Percentiles rank a stretch among this genome's conserved stretches.
Conservation (phyloP, 1,140 invertebrate genomes). For the Drosophila sturtevanti region DNA sequence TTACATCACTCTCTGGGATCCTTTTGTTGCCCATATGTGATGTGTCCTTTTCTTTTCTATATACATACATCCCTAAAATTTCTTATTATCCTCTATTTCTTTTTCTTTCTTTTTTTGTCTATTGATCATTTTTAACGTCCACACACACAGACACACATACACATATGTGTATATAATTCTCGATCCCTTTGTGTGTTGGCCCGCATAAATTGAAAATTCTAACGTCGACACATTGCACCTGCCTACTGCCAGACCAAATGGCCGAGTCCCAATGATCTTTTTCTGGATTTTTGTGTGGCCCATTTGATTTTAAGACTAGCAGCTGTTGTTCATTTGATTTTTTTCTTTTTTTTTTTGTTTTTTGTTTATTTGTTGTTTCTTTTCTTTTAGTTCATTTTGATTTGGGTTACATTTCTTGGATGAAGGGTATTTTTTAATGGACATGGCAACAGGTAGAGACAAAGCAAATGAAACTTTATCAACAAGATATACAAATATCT, state of each 20-base stretch:
- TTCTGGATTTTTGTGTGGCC: conserved; percentile 18
- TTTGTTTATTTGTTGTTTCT: conserved; percentile 7
- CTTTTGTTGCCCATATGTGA: conserved; percentile 13
- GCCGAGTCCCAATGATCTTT: conserved; percentile 15
- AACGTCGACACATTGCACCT: conserved; percentile 43
- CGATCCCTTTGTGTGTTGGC: conserved; percentile 36
- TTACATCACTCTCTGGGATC: conserved; percentile 31
- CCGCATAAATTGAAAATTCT: conserved; percentile 46
- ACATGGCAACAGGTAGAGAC: conserved; percentile 6
- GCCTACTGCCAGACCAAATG: conserved; percentile 27
- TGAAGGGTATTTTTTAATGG: conserved; percentile 5
- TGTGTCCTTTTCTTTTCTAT: not conserved
- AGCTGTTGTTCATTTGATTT: conserved; percentile 53
- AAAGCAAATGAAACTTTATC: no score
- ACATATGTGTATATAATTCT: not conserved
- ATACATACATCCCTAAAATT: not conserved
- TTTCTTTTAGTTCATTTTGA: conserved; percentile 26
- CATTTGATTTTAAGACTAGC: conserved; percentile 51
- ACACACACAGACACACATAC: conserved; percentile 6
- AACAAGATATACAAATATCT: not conserved
- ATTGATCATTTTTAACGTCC: conserved; percentile 30
- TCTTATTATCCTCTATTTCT: conserved; percentile 1
- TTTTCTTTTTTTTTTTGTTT: conserved; percentile 13
- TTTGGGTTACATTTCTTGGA: conserved; percentile 21
- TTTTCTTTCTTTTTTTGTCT: not conserved